Base-by-base conservation (phyloP, 2,113 vertebrate genomes). In the Rynchops niger region DNA sequence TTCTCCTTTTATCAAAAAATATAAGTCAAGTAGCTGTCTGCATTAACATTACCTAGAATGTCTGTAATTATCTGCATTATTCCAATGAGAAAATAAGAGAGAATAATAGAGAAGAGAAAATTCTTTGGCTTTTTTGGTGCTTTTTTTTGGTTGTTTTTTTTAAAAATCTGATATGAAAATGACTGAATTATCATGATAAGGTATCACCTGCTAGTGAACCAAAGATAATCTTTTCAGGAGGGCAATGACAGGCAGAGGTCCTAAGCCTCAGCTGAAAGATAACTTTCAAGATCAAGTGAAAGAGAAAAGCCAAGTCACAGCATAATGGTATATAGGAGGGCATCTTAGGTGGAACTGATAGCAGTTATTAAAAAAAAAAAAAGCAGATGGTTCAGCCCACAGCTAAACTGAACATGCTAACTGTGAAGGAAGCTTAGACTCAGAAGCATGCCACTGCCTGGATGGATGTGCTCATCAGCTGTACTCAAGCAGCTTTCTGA, bases 281-380 rank as follows among this genome's bases (percentile, higher is more conserved):
- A 84, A 67, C 34, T 90, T 80, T 30, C 45, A 63, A 55, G 59
- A 63, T 45, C 52, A 96, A 73, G 59, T 52, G 67, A 63, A 42
- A 69, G 45, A 36, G 29, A 96, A 76, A 76, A 95, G 47, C 32
- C 62, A 94, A 91, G 52, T 84, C 90, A 72, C 77, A 80, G 61
- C 5, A 29, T 70, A 94, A 91, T 85, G 62, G 86, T 58, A 78
- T 70, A 66, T 84, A 92, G 11, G 50, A 83, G 74, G 45, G 52
- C 58, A 87, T 92, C 91, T 96, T 58, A 94, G 88, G 45, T n/a
- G 81, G 45, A 95, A 88, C 59, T 94, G 78, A 93, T 83, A 53
- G 83, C 49, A 73, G 74, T 92, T 89, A 66, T 87, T 82, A 38
- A 73, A 86, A 47, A 65, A 62, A 69, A 38, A 59, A 69, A 62